These are phyloP conservation scores for Protaetia brevitarsis DNA, from an alignment of 1,140 invertebrate genomes.

Conservation along the genomic window DNA sequence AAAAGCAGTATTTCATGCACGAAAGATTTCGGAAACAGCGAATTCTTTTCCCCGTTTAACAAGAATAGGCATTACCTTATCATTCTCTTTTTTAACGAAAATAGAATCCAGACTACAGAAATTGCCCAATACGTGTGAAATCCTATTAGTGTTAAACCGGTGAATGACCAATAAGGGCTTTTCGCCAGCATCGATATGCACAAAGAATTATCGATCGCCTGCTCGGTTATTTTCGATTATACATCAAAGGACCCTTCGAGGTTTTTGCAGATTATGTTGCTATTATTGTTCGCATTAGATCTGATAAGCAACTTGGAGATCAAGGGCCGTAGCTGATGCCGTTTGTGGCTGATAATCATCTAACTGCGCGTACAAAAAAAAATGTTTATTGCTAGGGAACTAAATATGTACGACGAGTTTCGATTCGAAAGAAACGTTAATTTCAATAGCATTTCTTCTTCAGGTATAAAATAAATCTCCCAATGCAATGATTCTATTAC, in stretches of 20 bases:
- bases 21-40: neutral
- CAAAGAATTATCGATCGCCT: conserved; percentile 24
- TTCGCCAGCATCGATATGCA: conserved; percentile 6
- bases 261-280: conserved; percentile 25
- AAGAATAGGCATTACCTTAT: neutral
- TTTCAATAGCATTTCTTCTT: neutral
- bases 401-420: neutral
- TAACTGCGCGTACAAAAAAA: neutral
- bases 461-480: neutral
- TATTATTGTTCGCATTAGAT: conserved; percentile 24
- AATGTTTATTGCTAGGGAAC: neutral
- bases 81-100: conserved; percentile 1
- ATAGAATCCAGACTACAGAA: conserved; percentile 9
- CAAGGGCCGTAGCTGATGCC: conserved; percentile 1
- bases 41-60: neutral
- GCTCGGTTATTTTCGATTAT: conserved; percentile 25
- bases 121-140: conserved; percentile 31
- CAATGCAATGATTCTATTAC: no score
- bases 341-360: neutral
- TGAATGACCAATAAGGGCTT: conserved; percentile 19
- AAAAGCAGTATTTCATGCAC: neutral
- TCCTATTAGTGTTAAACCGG: conserved; percentile 28
- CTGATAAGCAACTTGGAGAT: conserved; percentile 31
- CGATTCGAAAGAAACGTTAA: neutral
- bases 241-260: conserved; percentile 30